A percentile compares a stretch with the other conserved stretches of the same genome.
Conservation (phyloP, 2,797 vertebrate genomes). For the Dermochelys coriacea region DNA sequence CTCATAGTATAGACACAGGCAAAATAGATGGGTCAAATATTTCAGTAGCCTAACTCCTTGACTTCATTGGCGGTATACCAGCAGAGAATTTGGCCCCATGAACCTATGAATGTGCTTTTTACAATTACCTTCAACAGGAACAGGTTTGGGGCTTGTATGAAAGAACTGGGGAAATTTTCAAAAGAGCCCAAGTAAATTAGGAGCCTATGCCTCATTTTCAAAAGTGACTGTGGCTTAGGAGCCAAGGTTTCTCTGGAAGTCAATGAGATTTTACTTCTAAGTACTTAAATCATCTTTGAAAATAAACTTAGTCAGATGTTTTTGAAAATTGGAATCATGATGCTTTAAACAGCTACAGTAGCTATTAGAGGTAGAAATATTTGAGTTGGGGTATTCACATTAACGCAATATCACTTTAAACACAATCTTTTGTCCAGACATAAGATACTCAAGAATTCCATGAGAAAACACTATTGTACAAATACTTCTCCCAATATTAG, state of each 20-base stretch:
- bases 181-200: background rate
- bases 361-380: slow-evolving; percentile 49
- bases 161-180: background rate
- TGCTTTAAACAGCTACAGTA: background rate
- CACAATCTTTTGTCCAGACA: slow-evolving; percentile 42
- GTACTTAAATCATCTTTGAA: slow-evolving; percentile 2
- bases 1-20: background rate
- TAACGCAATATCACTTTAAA: slow-evolving; percentile 6
- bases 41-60: background rate
- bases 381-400: background rate
- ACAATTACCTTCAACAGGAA: background rate
- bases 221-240: background rate
- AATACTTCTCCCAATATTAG: background rate
- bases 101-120: background rate
- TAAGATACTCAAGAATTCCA: background rate
- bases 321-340: background rate
- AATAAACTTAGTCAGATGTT: slow-evolving; percentile 21
- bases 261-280: slow-evolving; percentile 8
- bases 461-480: background rate
- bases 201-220: background rate
- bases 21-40: slow-evolving; percentile 8
- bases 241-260: background rate
- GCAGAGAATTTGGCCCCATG: background rate
- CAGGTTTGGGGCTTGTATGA: background rate
- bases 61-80: background rate